These are phyloP conservation scores for Ficedula albicollis DNA, from an alignment of 2,797 vertebrate genomes.

Conservation along the genomic window DNA sequence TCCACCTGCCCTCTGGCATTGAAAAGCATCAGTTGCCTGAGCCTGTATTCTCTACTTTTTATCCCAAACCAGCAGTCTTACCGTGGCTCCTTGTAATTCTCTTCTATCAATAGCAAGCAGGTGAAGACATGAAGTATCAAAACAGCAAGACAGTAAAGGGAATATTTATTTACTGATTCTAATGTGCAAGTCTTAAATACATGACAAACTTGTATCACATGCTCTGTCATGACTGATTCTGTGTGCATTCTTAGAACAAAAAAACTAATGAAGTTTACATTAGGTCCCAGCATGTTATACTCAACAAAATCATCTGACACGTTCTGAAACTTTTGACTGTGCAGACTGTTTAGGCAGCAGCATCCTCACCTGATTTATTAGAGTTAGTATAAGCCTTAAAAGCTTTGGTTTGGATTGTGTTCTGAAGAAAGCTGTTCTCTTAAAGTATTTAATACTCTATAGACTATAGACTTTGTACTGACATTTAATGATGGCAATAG, in stretches of 20 bases:
- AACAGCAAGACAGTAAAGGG: background rate
- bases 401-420: background rate
- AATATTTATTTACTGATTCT: background rate
- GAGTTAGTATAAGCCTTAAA: background rate
- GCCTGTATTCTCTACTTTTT: background rate
- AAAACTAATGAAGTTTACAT: background rate
- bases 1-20: background rate
- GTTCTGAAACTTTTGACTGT: background rate
- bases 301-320: background rate
- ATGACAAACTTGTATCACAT: background rate
- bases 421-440: background rate
- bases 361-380: background rate
- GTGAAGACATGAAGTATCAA: background rate
- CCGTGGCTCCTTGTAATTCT: background rate
- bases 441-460: background rate
- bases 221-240: background rate
- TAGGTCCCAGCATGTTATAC: background rate
- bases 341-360: background rate
- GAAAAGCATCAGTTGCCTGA: background rate
- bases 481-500: background rate
- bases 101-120: background rate
- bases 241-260: background rate
- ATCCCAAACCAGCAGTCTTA: background rate
- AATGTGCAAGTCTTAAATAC: background rate
- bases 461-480: background rate